A percentile compares a stretch with the other conserved stretches of the same genome.
Conservation (phyloP, 2,113 vertebrate species). For the Tupaia tana region DNA sequence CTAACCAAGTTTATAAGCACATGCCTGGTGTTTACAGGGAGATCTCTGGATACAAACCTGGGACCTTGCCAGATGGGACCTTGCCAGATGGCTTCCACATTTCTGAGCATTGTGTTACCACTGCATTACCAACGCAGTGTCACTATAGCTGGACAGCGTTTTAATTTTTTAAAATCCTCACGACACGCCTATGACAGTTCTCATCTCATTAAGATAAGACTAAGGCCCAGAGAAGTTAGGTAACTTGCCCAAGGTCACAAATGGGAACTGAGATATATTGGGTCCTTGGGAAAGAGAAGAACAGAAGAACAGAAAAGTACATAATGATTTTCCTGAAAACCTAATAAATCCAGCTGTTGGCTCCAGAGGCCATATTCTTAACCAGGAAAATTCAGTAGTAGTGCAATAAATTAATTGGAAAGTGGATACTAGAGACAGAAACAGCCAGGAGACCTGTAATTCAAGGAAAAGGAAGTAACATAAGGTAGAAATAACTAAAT, state of each 20-base stretch:
- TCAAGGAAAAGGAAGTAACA: constrained; percentile 36
- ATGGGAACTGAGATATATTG: background rate
- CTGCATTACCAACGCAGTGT: no score
- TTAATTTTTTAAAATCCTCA: background rate
- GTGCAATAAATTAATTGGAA: constrained; percentile 40
- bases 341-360: background rate
- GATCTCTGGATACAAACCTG: no score
- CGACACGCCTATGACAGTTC: background rate
- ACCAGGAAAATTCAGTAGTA: constrained; percentile 16
- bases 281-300: no score
- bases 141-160: background rate
- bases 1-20: no score
- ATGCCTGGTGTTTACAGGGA: no score
- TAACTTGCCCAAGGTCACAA: background rate
- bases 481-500: constrained; percentile 16
- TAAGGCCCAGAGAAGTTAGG: constrained; percentile 10
- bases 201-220: background rate
- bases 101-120: no score
- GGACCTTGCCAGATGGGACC: no score
- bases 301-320: no score
- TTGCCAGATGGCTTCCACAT: no score
- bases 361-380: background rate
- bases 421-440: constrained; percentile 13
- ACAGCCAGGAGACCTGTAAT: background rate
- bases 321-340: no score